Percentiles rank a stretch among this genome's conserved stretches.
These are phyloP conservation scores for Rhegmatorhina hoffmannsi DNA, from an alignment of 2,113 vertebrate genomes.

Conservation along the genomic window DNA sequence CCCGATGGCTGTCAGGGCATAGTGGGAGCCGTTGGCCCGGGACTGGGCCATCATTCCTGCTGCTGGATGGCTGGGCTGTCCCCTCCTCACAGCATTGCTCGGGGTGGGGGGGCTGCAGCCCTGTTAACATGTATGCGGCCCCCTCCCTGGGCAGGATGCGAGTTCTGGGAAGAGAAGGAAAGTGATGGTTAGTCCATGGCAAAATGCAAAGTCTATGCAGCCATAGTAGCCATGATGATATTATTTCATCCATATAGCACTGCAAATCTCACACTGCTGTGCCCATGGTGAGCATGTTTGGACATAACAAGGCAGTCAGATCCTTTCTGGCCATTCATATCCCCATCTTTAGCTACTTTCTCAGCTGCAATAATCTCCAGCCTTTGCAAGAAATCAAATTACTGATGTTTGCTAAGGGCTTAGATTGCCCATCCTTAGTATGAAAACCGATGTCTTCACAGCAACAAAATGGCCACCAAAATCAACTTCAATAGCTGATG, in stretches of 20 bases:
- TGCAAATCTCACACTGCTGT: fast-evolving
- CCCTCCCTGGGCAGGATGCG: fast-evolving
- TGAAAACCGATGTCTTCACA: background rate
- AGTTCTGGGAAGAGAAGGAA: background rate
- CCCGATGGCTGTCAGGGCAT: slow-evolving; percentile 90
- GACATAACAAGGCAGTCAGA: background rate
- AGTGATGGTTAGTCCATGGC: fast-evolving
- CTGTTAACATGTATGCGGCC: background rate
- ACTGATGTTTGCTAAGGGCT: background rate
- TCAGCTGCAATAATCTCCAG: background rate
- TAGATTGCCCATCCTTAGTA: background rate
- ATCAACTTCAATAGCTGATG: background rate
- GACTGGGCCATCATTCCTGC: slow-evolving; percentile 75
- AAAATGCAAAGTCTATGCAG: background rate
- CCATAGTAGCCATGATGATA: background rate
- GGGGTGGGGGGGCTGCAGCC: fast-evolving
- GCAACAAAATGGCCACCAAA: background rate
- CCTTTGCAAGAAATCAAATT: background rate
- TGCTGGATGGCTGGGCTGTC: fast-evolving
- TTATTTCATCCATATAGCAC: fast-evolving
- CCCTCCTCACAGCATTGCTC: background rate
- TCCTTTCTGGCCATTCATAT: fast-evolving
- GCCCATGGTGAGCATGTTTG: fast-evolving
- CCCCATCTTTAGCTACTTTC: background rate
- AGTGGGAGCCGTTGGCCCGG: slow-evolving; percentile 85